Evolutionary conservation across 1,140 invertebrate species (phyloP).

Genomic region (Aphelinus certus): DNA sequence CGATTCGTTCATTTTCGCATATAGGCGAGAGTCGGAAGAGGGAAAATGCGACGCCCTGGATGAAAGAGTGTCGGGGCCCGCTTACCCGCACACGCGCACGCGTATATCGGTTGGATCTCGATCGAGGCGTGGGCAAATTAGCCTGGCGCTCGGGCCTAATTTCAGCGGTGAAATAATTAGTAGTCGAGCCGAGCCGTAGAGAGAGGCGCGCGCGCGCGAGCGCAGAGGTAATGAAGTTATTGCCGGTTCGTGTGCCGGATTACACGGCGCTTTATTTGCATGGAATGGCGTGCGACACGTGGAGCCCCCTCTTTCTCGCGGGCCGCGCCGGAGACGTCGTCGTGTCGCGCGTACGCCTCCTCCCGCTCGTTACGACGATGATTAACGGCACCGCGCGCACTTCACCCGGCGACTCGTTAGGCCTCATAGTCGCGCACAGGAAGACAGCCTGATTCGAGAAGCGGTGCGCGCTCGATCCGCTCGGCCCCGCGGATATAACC

Average conservation of each 20-base stretch:
- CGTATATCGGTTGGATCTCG: not conserved
- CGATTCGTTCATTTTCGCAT: too few relatives aligned
- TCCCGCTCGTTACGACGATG: constrained; percentile 48
- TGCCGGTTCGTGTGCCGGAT: constrained; percentile 56
- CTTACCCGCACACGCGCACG: too few relatives aligned
- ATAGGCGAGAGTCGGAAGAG: not conserved
- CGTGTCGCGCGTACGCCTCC: not conserved
- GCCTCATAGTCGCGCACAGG: too few relatives aligned
- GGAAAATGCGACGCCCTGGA: too few relatives aligned
- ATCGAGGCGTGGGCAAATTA: constrained; percentile 49
- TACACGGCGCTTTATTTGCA: constrained; percentile 55
- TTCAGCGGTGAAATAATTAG: constrained; percentile 54
- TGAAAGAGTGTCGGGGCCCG: too few relatives aligned
- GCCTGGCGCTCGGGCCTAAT: constrained; percentile 48
- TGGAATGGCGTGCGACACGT: constrained; percentile 52
- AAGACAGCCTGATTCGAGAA: too few relatives aligned
- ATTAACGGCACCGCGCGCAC: constrained; percentile 47
- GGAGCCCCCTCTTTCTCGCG: not conserved
- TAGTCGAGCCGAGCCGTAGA: constrained; percentile 4
- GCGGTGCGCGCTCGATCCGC: too few relatives aligned
- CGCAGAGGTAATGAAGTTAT: constrained; percentile 58
- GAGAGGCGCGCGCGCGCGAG: too few relatives aligned
- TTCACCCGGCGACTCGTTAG: too few relatives aligned
- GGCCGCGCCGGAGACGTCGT: not conserved
- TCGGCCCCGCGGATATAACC: too few relatives aligned